phyloP scores from a whole-genome alignment of 2,888 invertebrate genomes.

The Drosophila histrio region DNA sequence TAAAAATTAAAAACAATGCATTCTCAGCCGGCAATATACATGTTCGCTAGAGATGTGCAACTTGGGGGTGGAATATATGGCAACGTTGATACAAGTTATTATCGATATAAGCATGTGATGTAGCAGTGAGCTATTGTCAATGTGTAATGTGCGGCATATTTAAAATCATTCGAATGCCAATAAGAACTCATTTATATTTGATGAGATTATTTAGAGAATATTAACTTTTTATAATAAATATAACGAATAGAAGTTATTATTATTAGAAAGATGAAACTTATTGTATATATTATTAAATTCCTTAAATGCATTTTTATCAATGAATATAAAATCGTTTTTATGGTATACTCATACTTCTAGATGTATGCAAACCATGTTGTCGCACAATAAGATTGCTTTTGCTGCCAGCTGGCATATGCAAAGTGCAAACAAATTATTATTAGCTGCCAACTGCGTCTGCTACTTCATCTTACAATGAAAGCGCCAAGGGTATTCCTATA shows the following conservation, averaged over 20 bases:
- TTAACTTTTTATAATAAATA: no score
- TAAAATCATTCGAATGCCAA: neutral
- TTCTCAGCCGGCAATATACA: conserved; percentile 30
- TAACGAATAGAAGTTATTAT: no score
- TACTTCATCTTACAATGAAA: conserved; percentile 72
- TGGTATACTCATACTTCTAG: neutral
- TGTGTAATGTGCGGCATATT: neutral
- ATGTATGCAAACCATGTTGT: neutral
- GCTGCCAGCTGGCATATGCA: conserved; percentile 72
- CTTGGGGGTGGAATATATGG: neutral
- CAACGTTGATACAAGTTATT: neutral
- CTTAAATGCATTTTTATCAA: no score
- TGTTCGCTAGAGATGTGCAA: conserved; percentile 19
- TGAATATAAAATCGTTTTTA: neutral
- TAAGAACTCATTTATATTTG: neutral
- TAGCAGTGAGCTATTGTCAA: conserved; percentile 9
- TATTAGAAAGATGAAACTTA: no score
- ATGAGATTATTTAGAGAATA: no score
- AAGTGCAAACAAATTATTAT: conserved; percentile 78
- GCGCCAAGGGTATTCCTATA: conserved; percentile 69
- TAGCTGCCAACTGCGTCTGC: conserved; percentile 72
- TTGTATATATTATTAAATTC: neutral
- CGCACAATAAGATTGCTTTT: conserved; percentile 33
- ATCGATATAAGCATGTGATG: conserved; percentile 20
- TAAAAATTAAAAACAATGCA: neutral